Conservation (phyloP, 2,888 invertebrate species). For the Diarsia mendica region DNA sequence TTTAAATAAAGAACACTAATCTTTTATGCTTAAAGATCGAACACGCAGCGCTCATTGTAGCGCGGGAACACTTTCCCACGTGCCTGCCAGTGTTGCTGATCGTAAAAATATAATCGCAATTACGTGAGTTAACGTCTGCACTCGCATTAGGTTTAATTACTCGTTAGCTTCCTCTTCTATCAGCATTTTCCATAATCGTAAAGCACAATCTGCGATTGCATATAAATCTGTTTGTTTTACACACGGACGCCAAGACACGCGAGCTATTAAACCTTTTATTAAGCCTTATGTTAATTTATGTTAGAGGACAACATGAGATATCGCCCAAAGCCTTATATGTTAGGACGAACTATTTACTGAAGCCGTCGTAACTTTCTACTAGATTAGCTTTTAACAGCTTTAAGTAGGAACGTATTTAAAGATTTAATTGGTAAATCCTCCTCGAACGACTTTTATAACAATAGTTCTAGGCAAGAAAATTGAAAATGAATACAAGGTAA, state of each 20-base stretch:
- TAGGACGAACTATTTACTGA: conserved; percentile 26
- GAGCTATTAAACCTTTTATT: conserved; percentile 65
- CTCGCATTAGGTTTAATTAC: conserved; percentile 78
- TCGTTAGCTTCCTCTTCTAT: conserved; percentile 79
- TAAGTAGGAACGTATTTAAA: neutral
- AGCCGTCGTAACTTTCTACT: conserved; percentile 24
- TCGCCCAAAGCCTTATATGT: conserved; percentile 50
- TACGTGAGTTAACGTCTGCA: conserved; percentile 65
- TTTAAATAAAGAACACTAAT: conserved; percentile 71
- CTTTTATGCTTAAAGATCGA: conserved; percentile 71
- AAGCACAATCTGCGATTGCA: conserved; percentile 83
- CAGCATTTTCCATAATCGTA: conserved; percentile 84
- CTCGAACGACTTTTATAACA: neutral
- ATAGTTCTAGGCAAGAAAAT: neutral
- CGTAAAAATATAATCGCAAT: conserved; percentile 70
- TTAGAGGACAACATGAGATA: conserved; percentile 58
- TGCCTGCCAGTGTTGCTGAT: conserved; percentile 50
- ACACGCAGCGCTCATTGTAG: conserved; percentile 71
- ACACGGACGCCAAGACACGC: conserved; percentile 70
- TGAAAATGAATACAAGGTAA: neutral
- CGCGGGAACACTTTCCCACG: conserved; percentile 64
- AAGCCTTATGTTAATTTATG: conserved; percentile 64
- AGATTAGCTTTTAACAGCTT: conserved; percentile 3
- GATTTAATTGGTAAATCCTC: neutral
- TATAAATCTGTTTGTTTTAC: conserved; percentile 79